phyloP scores from a whole-genome alignment of 2,888 invertebrate genomes.

The Frankliniella fusca region DNA sequence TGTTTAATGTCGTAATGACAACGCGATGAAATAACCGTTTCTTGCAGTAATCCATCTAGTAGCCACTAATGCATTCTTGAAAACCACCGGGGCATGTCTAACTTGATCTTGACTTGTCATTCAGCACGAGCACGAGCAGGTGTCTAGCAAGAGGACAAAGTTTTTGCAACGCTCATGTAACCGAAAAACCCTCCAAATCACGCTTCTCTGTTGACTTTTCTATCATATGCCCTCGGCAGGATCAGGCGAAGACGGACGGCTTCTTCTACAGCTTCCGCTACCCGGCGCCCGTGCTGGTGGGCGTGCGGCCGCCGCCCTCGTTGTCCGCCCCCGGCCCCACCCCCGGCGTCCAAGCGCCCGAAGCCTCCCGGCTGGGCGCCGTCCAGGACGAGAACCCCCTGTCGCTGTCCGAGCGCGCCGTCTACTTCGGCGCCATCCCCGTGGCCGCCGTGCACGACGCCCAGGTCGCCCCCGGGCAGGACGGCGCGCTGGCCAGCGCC shows the following conservation, averaged over 20 bases:
- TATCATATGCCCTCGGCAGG: neutral
- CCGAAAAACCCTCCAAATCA: neutral
- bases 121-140: too few species aligned
- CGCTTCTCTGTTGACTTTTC: neutral
- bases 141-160: too few species aligned
- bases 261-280: constrained; percentile 70
- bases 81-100: too few species aligned
- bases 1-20: too few species aligned
- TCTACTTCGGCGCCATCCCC: constrained; percentile 42
- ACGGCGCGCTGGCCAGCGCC: constrained; percentile 36
- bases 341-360: constrained; percentile 46
- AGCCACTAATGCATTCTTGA: too few species aligned
- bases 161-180: too few species aligned
- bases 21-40: too few species aligned
- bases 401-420: constrained; percentile 39
- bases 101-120: too few species aligned
- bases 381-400: constrained; percentile 27
- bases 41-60: too few species aligned
- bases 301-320: constrained; percentile 37
- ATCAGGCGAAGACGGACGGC: constrained; percentile 46
- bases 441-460: constrained; percentile 46
- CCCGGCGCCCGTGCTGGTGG: constrained; percentile 50
- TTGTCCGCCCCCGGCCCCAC: constrained; percentile 43
- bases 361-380: constrained; percentile 37
- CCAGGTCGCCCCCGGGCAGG: constrained; percentile 43